Conservation (phyloP, 2,797 vertebrate genomes). For the Betta splendens region DNA sequence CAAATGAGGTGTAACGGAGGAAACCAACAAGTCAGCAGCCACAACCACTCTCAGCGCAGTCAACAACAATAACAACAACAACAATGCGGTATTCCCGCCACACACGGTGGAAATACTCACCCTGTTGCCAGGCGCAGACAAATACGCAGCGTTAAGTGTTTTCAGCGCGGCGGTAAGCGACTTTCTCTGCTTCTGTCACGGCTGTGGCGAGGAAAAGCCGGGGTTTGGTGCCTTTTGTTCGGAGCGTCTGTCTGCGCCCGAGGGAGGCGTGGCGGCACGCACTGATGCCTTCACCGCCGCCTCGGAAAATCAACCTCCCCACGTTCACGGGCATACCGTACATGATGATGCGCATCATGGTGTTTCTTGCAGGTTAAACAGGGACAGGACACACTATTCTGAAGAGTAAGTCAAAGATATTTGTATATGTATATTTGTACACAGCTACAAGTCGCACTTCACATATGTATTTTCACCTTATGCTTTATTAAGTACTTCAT, state of each 20-base stretch:
- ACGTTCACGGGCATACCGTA: neutral
- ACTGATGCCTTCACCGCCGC: conserved; percentile 50
- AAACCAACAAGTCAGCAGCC: neutral
- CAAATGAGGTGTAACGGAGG: too few relatives aligned
- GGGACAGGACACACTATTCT: neutral
- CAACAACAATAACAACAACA: neutral
- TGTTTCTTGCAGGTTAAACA: neutral
- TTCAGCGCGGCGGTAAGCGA: neutral
- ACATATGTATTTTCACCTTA: too few relatives aligned
- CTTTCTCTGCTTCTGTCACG: neutral
- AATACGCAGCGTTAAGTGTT: neutral
- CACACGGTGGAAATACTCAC: conserved; percentile 38
- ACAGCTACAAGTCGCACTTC: too few relatives aligned
- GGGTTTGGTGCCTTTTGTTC: conserved; percentile 34
- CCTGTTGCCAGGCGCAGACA: conserved; percentile 3
- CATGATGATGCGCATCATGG: neutral
- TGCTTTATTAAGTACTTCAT: too few relatives aligned
- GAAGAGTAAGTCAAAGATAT: too few relatives aligned
- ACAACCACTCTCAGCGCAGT: too few relatives aligned
- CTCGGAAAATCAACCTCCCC: conserved; percentile 17
- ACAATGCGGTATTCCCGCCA: neutral
- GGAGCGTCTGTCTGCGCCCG: neutral
- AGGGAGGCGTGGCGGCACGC: conserved; percentile 49
- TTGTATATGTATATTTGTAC: too few relatives aligned
- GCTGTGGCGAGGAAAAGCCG: neutral